Base-by-base conservation (phyloP, 2,888 invertebrate species). In the Chrysolina americana region DNA sequence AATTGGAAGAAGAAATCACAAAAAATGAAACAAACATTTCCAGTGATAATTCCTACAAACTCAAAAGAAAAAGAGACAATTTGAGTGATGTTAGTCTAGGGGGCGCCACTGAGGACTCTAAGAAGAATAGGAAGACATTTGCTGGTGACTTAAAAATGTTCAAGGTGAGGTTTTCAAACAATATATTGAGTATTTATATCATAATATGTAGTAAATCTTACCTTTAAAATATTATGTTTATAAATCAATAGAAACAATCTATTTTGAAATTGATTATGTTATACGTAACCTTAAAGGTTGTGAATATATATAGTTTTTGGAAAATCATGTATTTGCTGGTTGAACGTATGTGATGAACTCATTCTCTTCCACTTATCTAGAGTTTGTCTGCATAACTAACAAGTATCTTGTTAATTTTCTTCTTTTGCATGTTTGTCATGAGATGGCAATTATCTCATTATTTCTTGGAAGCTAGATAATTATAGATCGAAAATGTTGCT, bases 1-100 rank as follows among this genome's bases (percentile, higher is more conserved):
- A 85, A 74, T 69, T 85, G 65, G 85, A 85, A 68, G 85, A 85
- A 66, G 84, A 84, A 50, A 23, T 80, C 19, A 81, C 78, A 41
- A 71, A 76, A 72, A 73, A 65, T 68, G 79, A 79, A 56, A 70
- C 41, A 21, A 76, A 75, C 70, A 65, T n/a, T 64, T 63, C 72
- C 65, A 56, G 19, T 73, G 76, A 76, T 13, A 68, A 68, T 64
- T 36, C 68, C 19, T 70, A 56, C 23, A 76, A 74, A 70, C 36
- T 76, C 41, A 83, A 83, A 77, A 78, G 80, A 72, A 83, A 82
- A 75, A 82, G 81, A 66, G 81, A 82, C 70, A 75, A 77, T 76
- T 74, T 77, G 65, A 79, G 70, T 69, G 83, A 83, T 63, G 65
- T 71, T 63, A 73, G 73, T 56, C 74, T 71, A 79, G 81, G 79